Conservation (phyloP, 2,888 invertebrate species). For the Caenorhabditis sulstoni region DNA sequence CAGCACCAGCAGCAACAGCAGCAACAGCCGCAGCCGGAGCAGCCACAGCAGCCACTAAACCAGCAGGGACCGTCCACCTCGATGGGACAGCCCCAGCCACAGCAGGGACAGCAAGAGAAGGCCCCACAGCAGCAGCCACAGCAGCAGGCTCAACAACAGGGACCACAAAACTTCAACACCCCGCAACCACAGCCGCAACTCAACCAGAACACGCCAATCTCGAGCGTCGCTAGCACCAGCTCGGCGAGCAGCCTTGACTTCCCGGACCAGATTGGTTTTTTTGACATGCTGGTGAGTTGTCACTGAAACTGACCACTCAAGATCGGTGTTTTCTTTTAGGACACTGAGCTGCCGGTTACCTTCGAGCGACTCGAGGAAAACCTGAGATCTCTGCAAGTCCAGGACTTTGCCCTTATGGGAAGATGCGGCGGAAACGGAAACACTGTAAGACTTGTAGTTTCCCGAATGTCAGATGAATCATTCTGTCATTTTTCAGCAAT, state of each 20-base stretch:
- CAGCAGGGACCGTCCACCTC: constrained; percentile 15
- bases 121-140: not conserved
- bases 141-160: no score
- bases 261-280: constrained; percentile 42
- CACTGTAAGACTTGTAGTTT: no score
- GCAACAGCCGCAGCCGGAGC: not conserved
- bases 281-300: constrained; percentile 38
- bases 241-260: constrained; percentile 49
- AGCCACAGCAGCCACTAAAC: constrained; percentile 17
- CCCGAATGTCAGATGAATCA: no score
- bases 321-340: constrained; percentile 20
- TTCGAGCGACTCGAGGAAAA: constrained; percentile 55
- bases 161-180: constrained; percentile 14
- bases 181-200: constrained; percentile 37
- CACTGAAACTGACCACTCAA: no score
- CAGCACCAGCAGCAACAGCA: constrained; percentile 22
- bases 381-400: constrained; percentile 46
- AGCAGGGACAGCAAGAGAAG: constrained; percentile 1
- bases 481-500: constrained; percentile 9
- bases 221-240: constrained; percentile 58
- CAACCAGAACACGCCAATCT: constrained; percentile 51
- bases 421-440: constrained; percentile 15
- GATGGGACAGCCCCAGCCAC: constrained; percentile 30
- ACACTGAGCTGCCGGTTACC: constrained; percentile 49
- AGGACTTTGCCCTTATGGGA: constrained; percentile 51